These are phyloP conservation scores for Heliconius hewitsoni DNA, from an alignment of 1,140 invertebrate genomes.

Conservation along the genomic window DNA sequence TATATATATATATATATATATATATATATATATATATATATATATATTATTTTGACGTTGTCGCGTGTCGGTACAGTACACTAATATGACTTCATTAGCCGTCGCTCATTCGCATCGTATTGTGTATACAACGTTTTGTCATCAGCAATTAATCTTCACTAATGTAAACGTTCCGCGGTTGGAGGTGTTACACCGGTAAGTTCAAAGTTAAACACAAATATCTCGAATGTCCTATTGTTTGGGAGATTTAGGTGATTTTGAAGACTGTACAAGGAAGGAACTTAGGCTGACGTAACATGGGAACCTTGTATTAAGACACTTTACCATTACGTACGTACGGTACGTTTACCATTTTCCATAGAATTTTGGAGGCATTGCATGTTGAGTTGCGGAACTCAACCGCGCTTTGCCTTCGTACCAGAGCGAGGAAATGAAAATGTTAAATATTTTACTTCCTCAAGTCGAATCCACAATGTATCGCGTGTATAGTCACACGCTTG, in stretches of 20 bases:
- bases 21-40: background rate
- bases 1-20: background rate
- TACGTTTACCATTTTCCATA: too few relatives aligned
- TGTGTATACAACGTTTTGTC: conserved; percentile 39
- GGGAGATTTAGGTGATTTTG: background rate
- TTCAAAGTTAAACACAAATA: conserved; percentile 9
- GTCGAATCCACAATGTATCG: too few relatives aligned
- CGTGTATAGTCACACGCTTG: too few relatives aligned
- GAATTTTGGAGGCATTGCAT: too few relatives aligned
- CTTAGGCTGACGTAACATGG: background rate
- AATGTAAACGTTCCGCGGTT: conserved; percentile 56
- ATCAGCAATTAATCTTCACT: conserved; percentile 67
- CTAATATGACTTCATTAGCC: conserved; percentile 37
- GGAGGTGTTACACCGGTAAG: background rate
- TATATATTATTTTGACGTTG: background rate
- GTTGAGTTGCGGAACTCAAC: too few relatives aligned
- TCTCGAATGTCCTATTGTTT: background rate
- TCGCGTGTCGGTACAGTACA: conserved; percentile 19
- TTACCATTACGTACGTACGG: too few relatives aligned
- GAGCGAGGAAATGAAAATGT: too few relatives aligned
- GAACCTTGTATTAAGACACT: too few relatives aligned
- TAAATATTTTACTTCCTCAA: too few relatives aligned
- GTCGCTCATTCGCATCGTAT: conserved; percentile 29
- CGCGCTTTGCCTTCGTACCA: too few relatives aligned
- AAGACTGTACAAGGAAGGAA: background rate